Percentiles rank a stretch among this genome's conserved stretches.
Evolutionary conservation across 1,140 invertebrate species (phyloP).

Genomic region (Metaphire vulgaris): DNA sequence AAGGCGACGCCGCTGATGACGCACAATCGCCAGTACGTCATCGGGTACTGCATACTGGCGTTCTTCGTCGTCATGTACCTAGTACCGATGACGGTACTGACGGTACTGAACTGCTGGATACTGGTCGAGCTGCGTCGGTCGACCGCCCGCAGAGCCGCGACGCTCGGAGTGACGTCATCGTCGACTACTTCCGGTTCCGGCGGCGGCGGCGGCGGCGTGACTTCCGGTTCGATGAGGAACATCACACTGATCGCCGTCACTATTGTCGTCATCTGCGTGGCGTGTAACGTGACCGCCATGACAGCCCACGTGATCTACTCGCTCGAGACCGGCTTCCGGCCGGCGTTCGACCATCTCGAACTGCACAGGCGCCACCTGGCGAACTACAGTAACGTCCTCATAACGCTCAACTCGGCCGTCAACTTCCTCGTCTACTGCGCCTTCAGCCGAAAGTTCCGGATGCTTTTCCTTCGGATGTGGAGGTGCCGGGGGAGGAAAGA

Average conservation of each 20-base stretch:
- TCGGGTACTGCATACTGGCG: slow-evolving; percentile 22
- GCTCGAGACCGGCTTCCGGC: slow-evolving; percentile 10
- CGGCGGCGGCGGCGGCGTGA: background rate
- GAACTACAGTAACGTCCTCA: slow-evolving; percentile 26
- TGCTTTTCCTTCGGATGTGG: slow-evolving; percentile 1
- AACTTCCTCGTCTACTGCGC: slow-evolving; percentile 32
- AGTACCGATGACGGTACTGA: slow-evolving; percentile 24
- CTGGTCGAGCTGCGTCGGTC: slow-evolving; percentile 15
- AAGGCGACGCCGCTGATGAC: slow-evolving; percentile 8
- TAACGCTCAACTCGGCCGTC: slow-evolving; percentile 25
- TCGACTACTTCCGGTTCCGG: background rate
- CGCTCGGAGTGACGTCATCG: background rate
- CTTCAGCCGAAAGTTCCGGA: slow-evolving; percentile 29
- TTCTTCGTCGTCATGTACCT: slow-evolving; percentile 30
- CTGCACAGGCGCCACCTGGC: slow-evolving; percentile 4
- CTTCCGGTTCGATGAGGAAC: background rate
- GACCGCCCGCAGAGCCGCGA: background rate
- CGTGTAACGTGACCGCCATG: slow-evolving; percentile 26
- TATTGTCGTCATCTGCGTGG: slow-evolving; percentile 24
- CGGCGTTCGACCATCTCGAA: background rate
- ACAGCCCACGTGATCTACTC: slow-evolving; percentile 25
- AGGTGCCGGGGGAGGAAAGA: background rate
- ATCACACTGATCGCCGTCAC: slow-evolving; percentile 25
- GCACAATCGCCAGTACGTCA: slow-evolving; percentile 16
- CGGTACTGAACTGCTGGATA: slow-evolving; percentile 22